These are phyloP conservation scores for Stratiomys singularior DNA, from an alignment of 2,888 invertebrate genomes.

Conservation along the genomic window DNA sequence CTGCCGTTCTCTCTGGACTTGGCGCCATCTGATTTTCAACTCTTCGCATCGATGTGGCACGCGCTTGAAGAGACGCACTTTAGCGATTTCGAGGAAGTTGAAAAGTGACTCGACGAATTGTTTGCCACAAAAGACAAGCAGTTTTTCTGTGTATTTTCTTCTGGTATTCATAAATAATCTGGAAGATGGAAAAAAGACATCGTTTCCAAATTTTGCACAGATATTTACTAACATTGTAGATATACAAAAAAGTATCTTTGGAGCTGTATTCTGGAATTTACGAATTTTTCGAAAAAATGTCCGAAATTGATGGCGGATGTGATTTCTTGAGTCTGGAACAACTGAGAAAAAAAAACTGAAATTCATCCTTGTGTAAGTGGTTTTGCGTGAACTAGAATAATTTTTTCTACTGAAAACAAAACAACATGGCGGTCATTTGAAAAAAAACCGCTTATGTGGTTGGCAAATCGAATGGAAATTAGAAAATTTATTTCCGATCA, in stretches of 20 bases:
- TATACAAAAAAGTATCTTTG: background rate
- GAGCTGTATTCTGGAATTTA: background rate
- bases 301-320: background rate
- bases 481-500: background rate
- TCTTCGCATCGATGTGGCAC: no score
- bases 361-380: background rate
- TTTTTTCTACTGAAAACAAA: background rate
- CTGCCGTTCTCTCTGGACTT: no score
- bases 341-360: background rate
- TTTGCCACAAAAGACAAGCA: no score
- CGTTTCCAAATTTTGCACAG: background rate
- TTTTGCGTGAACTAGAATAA: background rate
- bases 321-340: background rate
- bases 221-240: constrained; percentile 12
- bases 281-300: background rate
- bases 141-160: no score
- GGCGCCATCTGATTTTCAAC: no score
- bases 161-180: no score
- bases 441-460: background rate
- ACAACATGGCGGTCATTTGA: background rate
- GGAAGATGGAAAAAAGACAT: background rate
- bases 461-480: background rate
- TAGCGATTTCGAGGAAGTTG: no score
- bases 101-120: no score
- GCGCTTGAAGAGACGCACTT: no score